These are phyloP conservation scores for Castor canadensis DNA, from an alignment of 2,113 vertebrate genomes.

Conservation along the genomic window DNA sequence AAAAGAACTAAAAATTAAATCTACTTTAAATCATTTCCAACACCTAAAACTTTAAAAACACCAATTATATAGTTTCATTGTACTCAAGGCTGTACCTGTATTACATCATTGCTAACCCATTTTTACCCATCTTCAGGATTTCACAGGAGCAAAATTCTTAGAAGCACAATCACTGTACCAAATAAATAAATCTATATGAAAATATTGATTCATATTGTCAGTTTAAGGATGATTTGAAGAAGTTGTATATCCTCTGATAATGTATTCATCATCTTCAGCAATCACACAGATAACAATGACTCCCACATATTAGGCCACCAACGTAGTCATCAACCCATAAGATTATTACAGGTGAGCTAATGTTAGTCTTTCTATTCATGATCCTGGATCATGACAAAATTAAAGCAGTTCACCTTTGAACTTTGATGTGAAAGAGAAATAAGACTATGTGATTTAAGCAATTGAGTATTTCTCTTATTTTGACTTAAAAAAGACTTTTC, in stretches of 20 bases:
- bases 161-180: background rate
- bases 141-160: background rate
- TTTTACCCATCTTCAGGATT: background rate
- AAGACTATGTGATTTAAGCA: background rate
- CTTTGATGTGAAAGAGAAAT: background rate
- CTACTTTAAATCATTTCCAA: background rate
- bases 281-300: background rate
- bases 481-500: background rate
- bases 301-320: background rate
- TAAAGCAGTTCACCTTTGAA: background rate
- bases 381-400: background rate
- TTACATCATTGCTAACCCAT: background rate
- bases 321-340: background rate
- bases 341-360: background rate
- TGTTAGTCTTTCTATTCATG: background rate
- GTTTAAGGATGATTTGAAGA: background rate
- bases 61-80: background rate
- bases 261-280: background rate
- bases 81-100: background rate
- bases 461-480: background rate
- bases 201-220: background rate
- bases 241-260: background rate
- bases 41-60: background rate
- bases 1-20: background rate
- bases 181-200: background rate